Conservation (phyloP, 2,797 vertebrate genomes). For the Sorex maritimensis region DNA sequence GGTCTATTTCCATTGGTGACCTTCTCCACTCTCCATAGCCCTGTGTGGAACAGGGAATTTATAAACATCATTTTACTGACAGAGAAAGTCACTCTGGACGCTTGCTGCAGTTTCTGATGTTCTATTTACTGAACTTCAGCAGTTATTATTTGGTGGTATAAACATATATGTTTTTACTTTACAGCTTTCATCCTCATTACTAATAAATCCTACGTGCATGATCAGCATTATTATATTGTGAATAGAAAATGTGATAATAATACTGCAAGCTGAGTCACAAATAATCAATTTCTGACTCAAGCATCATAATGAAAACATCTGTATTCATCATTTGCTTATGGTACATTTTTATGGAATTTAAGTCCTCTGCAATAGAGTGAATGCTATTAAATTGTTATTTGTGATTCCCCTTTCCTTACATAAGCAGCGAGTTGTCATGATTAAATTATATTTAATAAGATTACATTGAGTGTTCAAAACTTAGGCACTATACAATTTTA, state of each 20-base stretch:
- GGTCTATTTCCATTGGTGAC: not conserved
- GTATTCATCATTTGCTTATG: not conserved
- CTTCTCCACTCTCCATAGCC: not conserved
- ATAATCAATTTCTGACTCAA: not conserved
- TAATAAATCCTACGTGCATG: not conserved
- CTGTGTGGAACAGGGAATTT: not conserved
- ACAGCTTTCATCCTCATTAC: not conserved
- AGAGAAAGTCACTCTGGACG: not conserved
- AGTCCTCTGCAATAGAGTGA: not conserved
- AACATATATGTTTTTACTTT: not conserved
- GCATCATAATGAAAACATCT: constrained; percentile 4
- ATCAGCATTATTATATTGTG: not conserved
- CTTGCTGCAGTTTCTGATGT: not conserved
- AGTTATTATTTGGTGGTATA: constrained; percentile 18
- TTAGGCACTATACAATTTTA: not conserved
- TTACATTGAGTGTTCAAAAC: not conserved
- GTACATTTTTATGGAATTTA: not conserved
- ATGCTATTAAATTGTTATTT: not conserved
- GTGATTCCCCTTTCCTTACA: not conserved
- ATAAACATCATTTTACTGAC: not conserved
- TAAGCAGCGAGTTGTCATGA: not conserved
- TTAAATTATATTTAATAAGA: not conserved
- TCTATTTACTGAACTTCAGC: not conserved
- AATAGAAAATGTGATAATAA: not conserved
- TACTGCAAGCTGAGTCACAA: not conserved